A percentile compares a stretch with the other conserved stretches of the same genome.
Conservation (phyloP, 2,113 vertebrate species). For the Nesoenas mayeri region DNA sequence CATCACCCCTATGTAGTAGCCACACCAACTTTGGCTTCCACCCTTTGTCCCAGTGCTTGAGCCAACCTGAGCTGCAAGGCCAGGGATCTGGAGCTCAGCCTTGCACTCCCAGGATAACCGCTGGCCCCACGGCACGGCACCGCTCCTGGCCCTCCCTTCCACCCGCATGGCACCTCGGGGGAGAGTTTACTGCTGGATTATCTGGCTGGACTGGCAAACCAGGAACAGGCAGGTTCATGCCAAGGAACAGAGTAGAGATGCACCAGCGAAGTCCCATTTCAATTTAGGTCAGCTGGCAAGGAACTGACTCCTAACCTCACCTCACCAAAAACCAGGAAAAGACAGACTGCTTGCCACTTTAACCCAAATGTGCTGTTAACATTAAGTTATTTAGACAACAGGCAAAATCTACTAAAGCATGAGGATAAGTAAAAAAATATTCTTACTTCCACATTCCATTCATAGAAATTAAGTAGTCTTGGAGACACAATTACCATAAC, state of each 20-base stretch:
- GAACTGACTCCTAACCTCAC: background rate
- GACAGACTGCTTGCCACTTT: background rate
- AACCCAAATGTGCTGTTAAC: background rate
- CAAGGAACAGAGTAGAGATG: background rate
- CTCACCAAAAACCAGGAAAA: background rate
- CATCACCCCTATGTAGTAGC: background rate
- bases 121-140: fast-evolving
- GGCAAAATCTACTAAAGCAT: background rate
- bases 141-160: background rate
- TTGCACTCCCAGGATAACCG: fast-evolving
- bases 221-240: background rate
- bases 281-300: background rate
- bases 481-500: background rate
- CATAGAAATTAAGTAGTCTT: background rate
- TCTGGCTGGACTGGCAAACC: conserved; percentile 52
- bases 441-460: background rate
- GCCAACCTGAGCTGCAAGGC: background rate
- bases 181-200: conserved; percentile 35
- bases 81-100: background rate
- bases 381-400: background rate
- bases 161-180: background rate
- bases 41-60: fast-evolving
- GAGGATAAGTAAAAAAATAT: background rate
- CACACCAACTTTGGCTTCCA: background rate
- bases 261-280: background rate